phyloP scores from a whole-genome alignment of 2,113 vertebrate genomes.

The Peromyscus polionotus region DNA sequence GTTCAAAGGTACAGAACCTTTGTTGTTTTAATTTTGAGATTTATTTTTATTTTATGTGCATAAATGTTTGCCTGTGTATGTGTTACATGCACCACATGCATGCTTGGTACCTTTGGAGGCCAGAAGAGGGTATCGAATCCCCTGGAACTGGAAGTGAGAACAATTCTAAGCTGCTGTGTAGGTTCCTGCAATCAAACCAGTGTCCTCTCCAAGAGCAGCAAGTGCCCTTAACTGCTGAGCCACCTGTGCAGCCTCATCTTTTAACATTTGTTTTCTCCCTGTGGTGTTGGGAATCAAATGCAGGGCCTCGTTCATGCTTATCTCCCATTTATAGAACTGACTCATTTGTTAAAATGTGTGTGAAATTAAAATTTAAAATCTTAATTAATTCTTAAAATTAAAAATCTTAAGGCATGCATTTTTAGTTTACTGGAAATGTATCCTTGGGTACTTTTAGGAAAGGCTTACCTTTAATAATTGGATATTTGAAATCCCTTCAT shows the following conservation, averaged over 20 bases:
- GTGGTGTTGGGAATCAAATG: background rate
- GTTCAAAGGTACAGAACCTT: conserved; percentile 91
- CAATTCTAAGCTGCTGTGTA: background rate
- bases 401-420: background rate
- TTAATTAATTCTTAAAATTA: background rate
- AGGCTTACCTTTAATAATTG: conserved; percentile 59
- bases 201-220: background rate
- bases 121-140: too few species aligned
- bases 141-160: background rate
- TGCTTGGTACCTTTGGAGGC: background rate
- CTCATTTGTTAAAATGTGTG: background rate
- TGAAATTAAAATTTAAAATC: conserved; percentile 44
- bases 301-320: background rate
- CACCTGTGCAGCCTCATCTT: background rate
- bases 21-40: background rate
- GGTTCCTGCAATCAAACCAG: background rate
- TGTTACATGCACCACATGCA: background rate
- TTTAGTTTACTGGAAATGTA: conserved; percentile 62
- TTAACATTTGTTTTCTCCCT: background rate
- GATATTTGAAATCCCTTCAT: conserved; percentile 11
- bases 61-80: background rate
- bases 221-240: background rate
- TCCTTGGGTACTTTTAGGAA: background rate
- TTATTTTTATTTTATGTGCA: background rate
- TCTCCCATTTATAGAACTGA: background rate